Evolutionary conservation across 2,113 vertebrate genomes (phyloP), one percentile per base, ranked within the genome.

Genomic region (rat (Rattus norvegicus)): DNA sequence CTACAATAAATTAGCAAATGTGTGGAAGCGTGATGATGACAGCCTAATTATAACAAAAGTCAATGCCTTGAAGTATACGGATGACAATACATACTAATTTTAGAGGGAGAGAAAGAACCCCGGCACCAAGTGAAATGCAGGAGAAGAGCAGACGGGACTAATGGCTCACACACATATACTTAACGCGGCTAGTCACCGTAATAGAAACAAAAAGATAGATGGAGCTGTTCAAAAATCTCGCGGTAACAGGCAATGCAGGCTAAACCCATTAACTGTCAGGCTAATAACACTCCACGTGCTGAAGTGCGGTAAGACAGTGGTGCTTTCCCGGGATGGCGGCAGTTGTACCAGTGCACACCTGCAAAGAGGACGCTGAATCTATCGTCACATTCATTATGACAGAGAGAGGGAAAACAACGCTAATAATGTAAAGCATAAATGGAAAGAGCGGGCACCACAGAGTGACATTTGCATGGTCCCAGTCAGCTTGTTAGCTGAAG

Each of bases 401-500:
- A 97, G 97, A 98, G 99, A 98, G 98, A 98, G 98, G 97, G 98
- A 98, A 99, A 98, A 98, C 98, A 98, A 98, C 98, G 97, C 98
- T 99, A 99, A 99, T 99, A 99, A 99, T 98, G 98, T 98, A 99
- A 99, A 99, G 98, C 97, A 98, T 98, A 98, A 99, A 99, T 97
- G 98, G 99, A 99, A 99, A 99, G 98, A 98, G 99, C 98, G 99
- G 98, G 99, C 98, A 99, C 99, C 99, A 98, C 98, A 99, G 98
- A 99, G 98, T 98, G 98, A 99, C 99, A 99, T 99, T 99, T 99
- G 99, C 99, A 98, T 98, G 99, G 99, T 99, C 99, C 99, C 99
- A 99, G 99, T 99, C 99, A 99, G 99, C 99, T 99, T 99, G 99
- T 99, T 99, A 99, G 99, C 98, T 99, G 99, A 99, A 99, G 99